phyloP scores from a whole-genome alignment of 1,140 invertebrate species.

The Nasonia longicornis region DNA sequence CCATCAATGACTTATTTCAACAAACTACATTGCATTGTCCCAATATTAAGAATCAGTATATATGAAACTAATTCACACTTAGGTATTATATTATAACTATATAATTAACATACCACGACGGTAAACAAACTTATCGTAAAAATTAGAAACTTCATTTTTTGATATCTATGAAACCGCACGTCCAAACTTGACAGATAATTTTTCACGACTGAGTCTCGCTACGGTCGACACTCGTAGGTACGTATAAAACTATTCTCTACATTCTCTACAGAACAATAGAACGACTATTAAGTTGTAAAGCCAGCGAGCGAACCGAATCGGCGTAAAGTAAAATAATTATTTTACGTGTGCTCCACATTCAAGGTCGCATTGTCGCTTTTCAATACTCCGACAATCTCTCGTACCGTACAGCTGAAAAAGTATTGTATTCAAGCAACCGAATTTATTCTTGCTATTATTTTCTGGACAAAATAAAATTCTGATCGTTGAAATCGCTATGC shows the following conservation, averaged over 20 bases:
- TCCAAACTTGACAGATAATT: neutral
- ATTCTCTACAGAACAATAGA: neutral
- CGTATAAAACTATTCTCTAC: neutral
- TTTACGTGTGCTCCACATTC: neutral
- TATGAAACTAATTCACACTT: too few species aligned
- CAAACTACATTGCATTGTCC: too few species aligned
- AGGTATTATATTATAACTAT: neutral
- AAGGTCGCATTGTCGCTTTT: neutral
- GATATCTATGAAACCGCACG: too few species aligned
- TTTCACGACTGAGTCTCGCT: neutral
- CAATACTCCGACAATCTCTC: neutral
- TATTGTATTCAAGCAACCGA: too few species aligned
- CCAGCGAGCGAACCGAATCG: neutral
- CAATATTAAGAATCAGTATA: too few species aligned
- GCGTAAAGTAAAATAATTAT: neutral
- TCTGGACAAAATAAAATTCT: too few species aligned
- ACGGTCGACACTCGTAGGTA: neutral
- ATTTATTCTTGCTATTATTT: too few species aligned
- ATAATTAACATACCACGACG: neutral
- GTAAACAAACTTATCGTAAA: neutral
- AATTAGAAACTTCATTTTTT: neutral
- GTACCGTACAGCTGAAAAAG: too few species aligned
- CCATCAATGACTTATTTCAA: too few species aligned
- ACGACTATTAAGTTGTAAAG: neutral
- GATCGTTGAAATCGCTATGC: too few species aligned